Evolutionary conservation across 2,888 invertebrate genomes (phyloP), one percentile per base, ranked within the genome.

Genomic region (Xylota segnis): DNA sequence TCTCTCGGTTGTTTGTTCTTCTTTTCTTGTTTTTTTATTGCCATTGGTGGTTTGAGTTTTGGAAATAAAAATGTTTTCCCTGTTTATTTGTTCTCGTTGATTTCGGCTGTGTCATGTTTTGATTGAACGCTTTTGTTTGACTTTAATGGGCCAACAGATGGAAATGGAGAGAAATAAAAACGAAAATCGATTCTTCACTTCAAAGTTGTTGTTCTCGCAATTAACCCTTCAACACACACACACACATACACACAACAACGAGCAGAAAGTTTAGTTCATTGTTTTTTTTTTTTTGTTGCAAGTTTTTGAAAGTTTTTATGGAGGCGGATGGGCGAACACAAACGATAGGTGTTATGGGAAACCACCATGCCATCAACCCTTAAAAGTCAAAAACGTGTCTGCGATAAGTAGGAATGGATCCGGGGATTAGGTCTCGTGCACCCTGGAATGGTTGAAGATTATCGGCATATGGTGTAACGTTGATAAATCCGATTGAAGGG

Each of bases 51-150:
- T 23, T 66, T 18, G 50, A 40, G 37, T 18, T 43, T 43, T 43
- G 12, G 43, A 16, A 18, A 50, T n/a, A 32, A 50, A 10, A 6
- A 0, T 10, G 1, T 52, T 66, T 23, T 37, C 32, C 40, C 10
- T 52, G 50, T 54, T 66, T 54, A 40, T 54, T 54, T 54, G 43
- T 54, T 54, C 14, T 37, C 7, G 10, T 54, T 75, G 54, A 65
- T 65, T 75, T 75, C 6, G 29, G 29, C 23, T 16, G 9, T 56
- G 75, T 32, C 52, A 56, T 34, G 37, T 5, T 29, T 54, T 54
- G 75, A 75, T 65, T 45, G 65, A 56, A 32, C 65, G 63, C 18
- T 27, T 45, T 63, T 63, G 50, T 63, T 72, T 40, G 52, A 61
- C 47, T 50, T 50, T 34, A 18, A 34, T n/a, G 52, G 14, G 18